These are phyloP conservation scores for Xestia xanthographa DNA, from an alignment of 2,888 invertebrate genomes.

Conservation along the genomic window DNA sequence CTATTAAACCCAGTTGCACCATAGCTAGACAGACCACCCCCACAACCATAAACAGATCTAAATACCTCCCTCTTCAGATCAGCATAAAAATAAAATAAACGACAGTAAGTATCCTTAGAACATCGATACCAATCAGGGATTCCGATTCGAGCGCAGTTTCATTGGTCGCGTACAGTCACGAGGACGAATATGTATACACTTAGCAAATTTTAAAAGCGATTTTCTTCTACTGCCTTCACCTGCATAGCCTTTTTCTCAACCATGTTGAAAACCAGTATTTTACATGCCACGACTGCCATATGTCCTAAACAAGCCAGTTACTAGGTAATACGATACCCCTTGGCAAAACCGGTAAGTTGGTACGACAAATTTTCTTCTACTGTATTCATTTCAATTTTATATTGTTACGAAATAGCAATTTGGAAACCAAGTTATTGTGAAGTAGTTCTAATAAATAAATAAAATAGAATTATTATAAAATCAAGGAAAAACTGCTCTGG, in stretches of 20 bases:
- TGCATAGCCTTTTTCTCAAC: neutral
- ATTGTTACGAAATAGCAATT: neutral
- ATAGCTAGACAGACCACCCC: neutral
- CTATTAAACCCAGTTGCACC: neutral
- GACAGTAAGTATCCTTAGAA: constrained; percentile 37
- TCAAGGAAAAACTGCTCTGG: neutral
- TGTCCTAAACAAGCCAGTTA: neutral
- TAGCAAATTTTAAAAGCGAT: neutral
- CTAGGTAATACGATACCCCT: neutral
- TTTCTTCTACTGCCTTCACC: neutral
- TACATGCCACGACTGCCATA: neutral
- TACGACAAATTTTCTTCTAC: neutral
- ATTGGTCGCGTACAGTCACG: constrained; percentile 34
- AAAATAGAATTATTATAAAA: no score
- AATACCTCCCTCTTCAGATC: constrained; percentile 43
- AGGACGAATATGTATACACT: neutral
- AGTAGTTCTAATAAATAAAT: neutral
- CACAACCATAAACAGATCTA: constrained; percentile 15
- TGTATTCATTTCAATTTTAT: neutral
- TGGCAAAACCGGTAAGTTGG: neutral
- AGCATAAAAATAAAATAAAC: constrained; percentile 60
- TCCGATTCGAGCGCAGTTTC: constrained; percentile 51
- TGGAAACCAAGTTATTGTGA: neutral
- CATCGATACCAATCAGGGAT: constrained; percentile 68
- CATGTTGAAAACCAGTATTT: neutral